Percentiles rank a stretch among this genome's conserved stretches.
Evolutionary conservation across 2,797 vertebrate species (phyloP).

Genomic region (Lagodon rhomboides): DNA sequence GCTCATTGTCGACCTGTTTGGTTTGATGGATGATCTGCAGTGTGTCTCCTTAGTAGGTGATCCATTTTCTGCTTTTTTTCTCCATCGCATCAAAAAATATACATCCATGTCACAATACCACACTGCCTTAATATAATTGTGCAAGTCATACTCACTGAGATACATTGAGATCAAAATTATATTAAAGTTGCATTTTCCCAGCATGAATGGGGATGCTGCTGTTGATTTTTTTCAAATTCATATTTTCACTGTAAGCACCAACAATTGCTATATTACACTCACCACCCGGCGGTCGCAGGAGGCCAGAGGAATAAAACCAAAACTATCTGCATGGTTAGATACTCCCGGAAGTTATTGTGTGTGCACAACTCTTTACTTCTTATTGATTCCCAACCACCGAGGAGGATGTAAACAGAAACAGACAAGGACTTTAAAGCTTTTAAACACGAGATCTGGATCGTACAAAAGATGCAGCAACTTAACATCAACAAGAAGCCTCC

Average conservation of each 20-base stretch:
- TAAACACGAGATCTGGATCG: slow-evolving; percentile 40
- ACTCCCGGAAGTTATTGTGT: neutral
- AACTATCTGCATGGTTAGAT: neutral
- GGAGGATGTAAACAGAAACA: slow-evolving; percentile 18
- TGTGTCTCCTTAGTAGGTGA: neutral
- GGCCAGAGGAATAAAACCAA: neutral
- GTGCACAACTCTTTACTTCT: slow-evolving; percentile 15
- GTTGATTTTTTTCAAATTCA: neutral
- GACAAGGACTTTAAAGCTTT: slow-evolving; percentile 33
- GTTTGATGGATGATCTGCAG: neutral
- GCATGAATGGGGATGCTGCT: neutral
- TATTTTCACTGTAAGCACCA: neutral
- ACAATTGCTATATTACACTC: neutral
- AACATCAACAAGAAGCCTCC: slow-evolving; percentile 53
- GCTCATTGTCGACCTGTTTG: neutral
- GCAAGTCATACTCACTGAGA: too few species aligned
- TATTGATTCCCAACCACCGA: slow-evolving; percentile 20
- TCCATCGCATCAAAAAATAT: neutral
- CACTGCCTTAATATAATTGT: neutral
- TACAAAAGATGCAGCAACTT: slow-evolving; percentile 40
- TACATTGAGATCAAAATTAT: neutral
- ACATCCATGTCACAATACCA: neutral
- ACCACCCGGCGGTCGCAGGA: too few species aligned
- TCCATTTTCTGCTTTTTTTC: neutral
- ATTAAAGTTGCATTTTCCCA: too few species aligned